Percentiles rank a stretch among this genome's conserved stretches.
These are phyloP conservation scores for Myripristis murdjan DNA, from an alignment of 2,797 vertebrate species.

Conservation along the genomic window DNA sequence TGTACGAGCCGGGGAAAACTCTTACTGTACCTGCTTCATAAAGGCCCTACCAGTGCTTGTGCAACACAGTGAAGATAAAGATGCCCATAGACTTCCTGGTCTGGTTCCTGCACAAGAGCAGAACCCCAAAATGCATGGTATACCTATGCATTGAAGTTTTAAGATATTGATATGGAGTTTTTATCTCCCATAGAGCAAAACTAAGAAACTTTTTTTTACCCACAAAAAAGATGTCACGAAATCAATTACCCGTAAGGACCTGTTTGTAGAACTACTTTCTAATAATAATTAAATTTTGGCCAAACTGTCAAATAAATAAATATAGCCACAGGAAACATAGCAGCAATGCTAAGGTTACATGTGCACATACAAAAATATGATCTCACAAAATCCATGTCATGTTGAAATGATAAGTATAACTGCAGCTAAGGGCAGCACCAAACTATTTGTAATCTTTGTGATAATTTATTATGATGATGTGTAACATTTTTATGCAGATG, in stretches of 20 bases:
- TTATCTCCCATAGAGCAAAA: too few relatives aligned
- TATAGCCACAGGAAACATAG: not conserved
- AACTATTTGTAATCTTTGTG: too few relatives aligned
- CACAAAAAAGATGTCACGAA: not conserved
- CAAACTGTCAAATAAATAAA: conserved; percentile 1
- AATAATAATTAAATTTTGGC: not conserved
- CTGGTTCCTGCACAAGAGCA: conserved; percentile 13
- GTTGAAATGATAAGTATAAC: not conserved
- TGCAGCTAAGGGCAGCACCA: not conserved
- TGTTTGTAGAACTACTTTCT: not conserved
- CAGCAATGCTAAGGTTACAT: not conserved
- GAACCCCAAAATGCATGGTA: conserved; percentile 19
- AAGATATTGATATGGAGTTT: too few relatives aligned
- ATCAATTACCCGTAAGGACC: not conserved
- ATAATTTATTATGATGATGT: too few relatives aligned
- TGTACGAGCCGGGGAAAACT: conserved; percentile 25
- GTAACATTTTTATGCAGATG: too few relatives aligned
- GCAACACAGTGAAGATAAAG: conserved; percentile 20
- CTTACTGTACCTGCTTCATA: conserved; percentile 27
- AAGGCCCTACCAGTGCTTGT: conserved; percentile 9
- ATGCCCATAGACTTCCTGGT: conserved; percentile 4
- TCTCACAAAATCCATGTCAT: conserved; percentile 9
- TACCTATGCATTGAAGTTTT: conserved; percentile 19
- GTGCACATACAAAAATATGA: not conserved
- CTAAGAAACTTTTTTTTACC: too few relatives aligned